Evolutionary conservation across 2,888 invertebrate species (phyloP).

Genomic region (Piscicola geometra): DNA sequence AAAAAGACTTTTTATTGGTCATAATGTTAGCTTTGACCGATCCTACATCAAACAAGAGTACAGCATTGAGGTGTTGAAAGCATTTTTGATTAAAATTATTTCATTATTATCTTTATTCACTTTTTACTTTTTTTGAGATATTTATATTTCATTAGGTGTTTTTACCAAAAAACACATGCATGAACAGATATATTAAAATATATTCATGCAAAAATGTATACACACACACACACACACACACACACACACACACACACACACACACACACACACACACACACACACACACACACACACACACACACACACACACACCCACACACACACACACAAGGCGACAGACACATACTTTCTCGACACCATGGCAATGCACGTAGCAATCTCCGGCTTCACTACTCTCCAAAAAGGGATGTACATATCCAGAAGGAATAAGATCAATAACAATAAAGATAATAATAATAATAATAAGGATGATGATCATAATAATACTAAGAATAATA

Average conservation of each 20-base stretch:
- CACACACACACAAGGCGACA: conserved; percentile 45
- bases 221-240: no score
- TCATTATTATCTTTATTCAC: neutral
- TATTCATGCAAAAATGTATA: no score
- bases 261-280: no score
- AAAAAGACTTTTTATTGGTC: conserved; percentile 69
- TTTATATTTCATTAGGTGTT: no score
- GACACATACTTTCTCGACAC: conserved; percentile 83
- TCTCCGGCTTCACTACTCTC: conserved; percentile 88
- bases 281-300: no score
- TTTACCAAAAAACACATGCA: no score
- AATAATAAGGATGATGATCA: neutral
- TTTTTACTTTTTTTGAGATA: no score
- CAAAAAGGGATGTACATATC: conserved; percentile 78
- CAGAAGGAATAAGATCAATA: conserved; percentile 57
- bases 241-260: no score
- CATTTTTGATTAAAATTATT: no score
- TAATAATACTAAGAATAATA: no score
- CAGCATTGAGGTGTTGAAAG: conserved; percentile 65
- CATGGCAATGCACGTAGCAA: conserved; percentile 90
- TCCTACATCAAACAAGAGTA: conserved; percentile 87
- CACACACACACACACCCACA: no score
- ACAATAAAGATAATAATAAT: neutral
- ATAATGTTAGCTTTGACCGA: conserved; percentile 92
- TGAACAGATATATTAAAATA: no score